phyloP scores from a whole-genome alignment of 2,888 invertebrate genomes.

The Spisula subtruncata region DNA sequence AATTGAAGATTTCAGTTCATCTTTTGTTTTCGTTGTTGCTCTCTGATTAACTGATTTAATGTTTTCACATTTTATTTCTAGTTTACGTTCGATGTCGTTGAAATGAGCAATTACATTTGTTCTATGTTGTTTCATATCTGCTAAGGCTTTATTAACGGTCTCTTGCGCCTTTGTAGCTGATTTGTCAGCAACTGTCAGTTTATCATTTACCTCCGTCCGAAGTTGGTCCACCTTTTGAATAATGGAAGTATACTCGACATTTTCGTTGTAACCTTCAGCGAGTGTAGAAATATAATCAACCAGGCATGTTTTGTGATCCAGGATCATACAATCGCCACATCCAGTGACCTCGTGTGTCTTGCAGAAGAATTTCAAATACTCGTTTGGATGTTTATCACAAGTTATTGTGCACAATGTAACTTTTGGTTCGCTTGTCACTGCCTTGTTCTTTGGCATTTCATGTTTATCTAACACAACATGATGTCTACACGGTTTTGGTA shows the following conservation, averaged over 20 bases:
- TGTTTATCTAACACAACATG: background rate
- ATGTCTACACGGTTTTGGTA: background rate
- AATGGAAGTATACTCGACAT: background rate
- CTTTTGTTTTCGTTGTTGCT: background rate
- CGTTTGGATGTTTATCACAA: background rate
- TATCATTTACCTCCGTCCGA: background rate
- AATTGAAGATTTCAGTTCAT: background rate
- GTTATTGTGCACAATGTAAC: background rate
- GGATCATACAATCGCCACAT: background rate
- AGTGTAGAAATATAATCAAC: background rate
- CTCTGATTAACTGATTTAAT: background rate
- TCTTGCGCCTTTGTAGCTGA: background rate
- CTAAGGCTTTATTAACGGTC: background rate
- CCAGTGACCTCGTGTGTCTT: background rate
- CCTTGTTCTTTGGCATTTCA: background rate
- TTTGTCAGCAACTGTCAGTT: background rate
- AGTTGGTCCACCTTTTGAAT: background rate
- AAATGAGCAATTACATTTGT: background rate
- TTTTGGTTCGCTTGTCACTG: background rate
- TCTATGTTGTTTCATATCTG: background rate
- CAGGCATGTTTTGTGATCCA: background rate
- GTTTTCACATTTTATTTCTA: background rate
- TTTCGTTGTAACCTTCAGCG: background rate
- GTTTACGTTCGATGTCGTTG: background rate
- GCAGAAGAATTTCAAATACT: background rate